These are phyloP conservation scores for Phyllostomus hastatus DNA, from an alignment of 2,113 vertebrate species.

Conservation along the genomic window DNA sequence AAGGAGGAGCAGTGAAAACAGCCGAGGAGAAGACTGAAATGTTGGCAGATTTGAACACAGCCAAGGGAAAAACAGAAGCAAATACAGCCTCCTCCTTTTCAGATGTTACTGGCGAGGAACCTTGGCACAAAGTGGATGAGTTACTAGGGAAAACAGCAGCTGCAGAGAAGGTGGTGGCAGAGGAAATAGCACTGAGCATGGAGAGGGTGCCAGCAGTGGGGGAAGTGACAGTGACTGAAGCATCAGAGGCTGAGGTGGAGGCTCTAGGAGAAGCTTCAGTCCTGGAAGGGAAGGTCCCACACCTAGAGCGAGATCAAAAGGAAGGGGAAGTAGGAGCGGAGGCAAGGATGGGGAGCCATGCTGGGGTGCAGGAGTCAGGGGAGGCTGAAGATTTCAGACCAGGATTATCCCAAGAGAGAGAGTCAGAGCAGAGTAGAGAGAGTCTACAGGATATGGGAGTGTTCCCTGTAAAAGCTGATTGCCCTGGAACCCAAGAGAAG, in stretches of 20 bases:
- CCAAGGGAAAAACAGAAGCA: not conserved
- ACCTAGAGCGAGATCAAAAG: not conserved
- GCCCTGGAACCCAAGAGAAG: not conserved
- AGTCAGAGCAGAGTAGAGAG: not conserved
- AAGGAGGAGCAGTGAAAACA: not conserved
- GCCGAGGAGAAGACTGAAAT: not conserved
- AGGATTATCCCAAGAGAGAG: not conserved
- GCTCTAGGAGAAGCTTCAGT: not conserved
- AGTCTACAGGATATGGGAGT: not conserved
- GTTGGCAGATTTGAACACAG: not conserved
- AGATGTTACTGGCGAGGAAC: not conserved
- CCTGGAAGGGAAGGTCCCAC: not conserved
- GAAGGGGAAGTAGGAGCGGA: not conserved
- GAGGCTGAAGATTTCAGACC: not conserved
- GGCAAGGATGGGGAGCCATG: fast-evolving
- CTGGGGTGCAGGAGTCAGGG: not conserved
- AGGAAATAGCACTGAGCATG: fast-evolving
- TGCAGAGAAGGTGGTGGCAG: not conserved
- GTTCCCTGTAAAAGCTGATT: not conserved
- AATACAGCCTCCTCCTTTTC: not conserved
- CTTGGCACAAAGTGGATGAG: not conserved
- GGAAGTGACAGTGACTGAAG: not conserved
- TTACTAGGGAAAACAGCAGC: not conserved
- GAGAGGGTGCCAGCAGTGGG: not conserved
- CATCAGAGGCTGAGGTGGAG: not conserved